Base-by-base conservation (phyloP, 2,888 invertebrate species). In the Caenorhabditis virilis region DNA sequence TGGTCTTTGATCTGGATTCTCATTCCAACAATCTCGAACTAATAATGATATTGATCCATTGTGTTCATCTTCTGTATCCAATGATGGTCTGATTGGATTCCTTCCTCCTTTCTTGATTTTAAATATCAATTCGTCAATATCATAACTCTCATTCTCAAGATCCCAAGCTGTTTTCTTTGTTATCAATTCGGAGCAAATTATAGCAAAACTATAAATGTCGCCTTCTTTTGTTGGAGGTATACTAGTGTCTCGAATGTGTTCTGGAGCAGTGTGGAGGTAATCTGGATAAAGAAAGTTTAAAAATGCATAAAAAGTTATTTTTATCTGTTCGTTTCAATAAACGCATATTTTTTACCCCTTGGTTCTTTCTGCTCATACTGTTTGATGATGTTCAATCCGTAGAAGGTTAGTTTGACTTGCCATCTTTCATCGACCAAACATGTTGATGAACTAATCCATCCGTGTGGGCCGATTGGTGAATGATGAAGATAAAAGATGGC, bases 191-290 rank as follows among this genome's bases (percentile, higher is more conserved):
- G 77, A 74, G 35, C 78, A 78, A 35, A 80, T 73, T 26, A 80
- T 76, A 1, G 78, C 81, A 52, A 79, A 80, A 33, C 76, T 72
- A 61, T 77, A 80, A 46, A 82, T 70, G 48, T 80, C 80, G 20
- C 74, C 78, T 25, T 76, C 74, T 48, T 76, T 69, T n/a, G 67
- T 72, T 42, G 50, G 22, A n/a, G 54, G 53, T 5, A 69, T 20
- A 18, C 54, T 26, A 7, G 42, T 26, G 35, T 67, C 66, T 25
- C 79, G 57, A 16, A 79, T 67, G 33, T 69, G 68, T 46, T 80
- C 80, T 7, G 80, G 80, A 5, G 81, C 79, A 6, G 69, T 77
- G 77, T 81, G 82, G 9, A 80, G 52, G 22, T 68, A 55, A 42
- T 62, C 72, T 59, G 16, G 13, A 57, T 6, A 30, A 30, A 30